Base-by-base conservation (phyloP, 2,113 vertebrate species). In the Xiphorhynchus elegans region DNA sequence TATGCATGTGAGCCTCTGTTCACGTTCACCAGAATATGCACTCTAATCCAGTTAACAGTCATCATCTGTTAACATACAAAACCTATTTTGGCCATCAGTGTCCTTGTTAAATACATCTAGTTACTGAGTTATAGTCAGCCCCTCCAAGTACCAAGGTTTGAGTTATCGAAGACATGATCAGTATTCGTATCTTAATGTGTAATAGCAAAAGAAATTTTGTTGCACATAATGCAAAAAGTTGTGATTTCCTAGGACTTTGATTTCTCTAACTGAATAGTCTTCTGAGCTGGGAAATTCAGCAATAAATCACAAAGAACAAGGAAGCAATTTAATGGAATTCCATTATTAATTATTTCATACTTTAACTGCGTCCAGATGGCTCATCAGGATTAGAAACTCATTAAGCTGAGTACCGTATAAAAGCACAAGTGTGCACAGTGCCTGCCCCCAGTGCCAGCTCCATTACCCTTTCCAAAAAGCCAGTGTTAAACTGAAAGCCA, bases 321-420 rank as follows among this genome's bases (percentile, higher is more conserved):
- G 47, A 90, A 81, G 40, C 60, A 90, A 90, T 39, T 75, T 94
- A 91, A 93, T 89, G 47, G 64, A 21, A 81, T 94, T 94, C 60
- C 21, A 4, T 93, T 92, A 90, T 85, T 93, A 94, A 95, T 95
- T 89, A 90, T 92, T 93, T 86, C 56, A 68, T 94, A 84, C 6
- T 92, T 83, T 80, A 93, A 77, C 56, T 86, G 52, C 1, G 2
- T 90, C 56, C 83, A 93, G 76, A 81, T 90, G 72, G 88, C 81
- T 90, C 79, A 81, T 93, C 56, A 69, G 78, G 78, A 96, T 95
- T 87, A 91, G 91, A 93, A 73, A 14, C 33, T 88, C 52, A 92
- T n/a, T 89, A 68, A 78, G 20, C 46, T 66, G 89, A 89, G 64
- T 84, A 89, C 23, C 11, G 4, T 46, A 66, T 47, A 84, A 89